These are phyloP conservation scores for Solea senegalensis DNA, from an alignment of 2,113 vertebrate species.

Conservation along the genomic window DNA sequence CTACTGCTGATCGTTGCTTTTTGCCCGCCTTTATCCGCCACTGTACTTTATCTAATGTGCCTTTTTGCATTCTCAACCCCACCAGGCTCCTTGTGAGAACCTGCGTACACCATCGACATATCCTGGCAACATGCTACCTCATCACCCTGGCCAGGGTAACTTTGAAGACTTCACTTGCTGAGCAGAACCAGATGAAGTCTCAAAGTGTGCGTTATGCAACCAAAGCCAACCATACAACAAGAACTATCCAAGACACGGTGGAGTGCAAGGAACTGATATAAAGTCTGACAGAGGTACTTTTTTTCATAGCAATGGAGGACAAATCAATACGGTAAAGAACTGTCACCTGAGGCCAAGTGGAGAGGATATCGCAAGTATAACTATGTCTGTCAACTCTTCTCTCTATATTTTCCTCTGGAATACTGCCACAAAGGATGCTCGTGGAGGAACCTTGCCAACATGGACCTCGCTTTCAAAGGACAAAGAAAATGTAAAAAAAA, in stretches of 20 bases:
- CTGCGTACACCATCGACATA: slow-evolving; percentile 93
- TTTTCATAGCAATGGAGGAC: slow-evolving; percentile 39
- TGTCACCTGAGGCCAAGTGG: slow-evolving; percentile 38
- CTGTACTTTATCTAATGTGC: background rate
- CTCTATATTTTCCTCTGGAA: slow-evolving; percentile 69
- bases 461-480: slow-evolving; percentile 46
- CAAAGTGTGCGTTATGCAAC: slow-evolving; percentile 70
- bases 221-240: slow-evolving; percentile 76
- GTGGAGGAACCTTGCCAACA: slow-evolving; percentile 62
- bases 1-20: slow-evolving; percentile 8
- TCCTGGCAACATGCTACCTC: slow-evolving; percentile 99
- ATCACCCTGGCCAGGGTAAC: slow-evolving; percentile 94
- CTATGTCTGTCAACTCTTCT: slow-evolving; percentile 53
- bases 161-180: slow-evolving; percentile 99
- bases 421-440: slow-evolving; percentile 76
- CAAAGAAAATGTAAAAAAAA: slow-evolving; percentile 12
- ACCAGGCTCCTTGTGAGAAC: slow-evolving; percentile 93
- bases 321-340: slow-evolving; percentile 40
- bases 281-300: slow-evolving; percentile 62
- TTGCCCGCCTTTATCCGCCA: background rate
- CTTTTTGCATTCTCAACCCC: background rate
- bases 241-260: slow-evolving; percentile 48
- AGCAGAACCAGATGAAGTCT: slow-evolving; percentile 60
- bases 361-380: slow-evolving; percentile 51
- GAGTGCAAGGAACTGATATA: slow-evolving; percentile 40